Conservation (phyloP, 2,888 invertebrate species). For the Rotaria sp. region DNA sequence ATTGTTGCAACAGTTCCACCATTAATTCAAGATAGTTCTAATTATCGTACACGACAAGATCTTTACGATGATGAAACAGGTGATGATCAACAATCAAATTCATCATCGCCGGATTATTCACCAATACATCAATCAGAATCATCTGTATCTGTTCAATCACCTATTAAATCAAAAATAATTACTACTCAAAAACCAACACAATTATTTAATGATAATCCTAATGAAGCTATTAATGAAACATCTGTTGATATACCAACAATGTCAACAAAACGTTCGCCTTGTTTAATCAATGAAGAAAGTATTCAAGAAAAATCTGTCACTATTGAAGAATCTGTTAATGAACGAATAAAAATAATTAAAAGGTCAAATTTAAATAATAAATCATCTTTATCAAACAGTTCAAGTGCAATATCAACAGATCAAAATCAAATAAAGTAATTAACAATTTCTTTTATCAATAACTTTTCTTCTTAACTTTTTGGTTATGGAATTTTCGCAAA, state of each 20-base stretch:
- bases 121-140: background rate
- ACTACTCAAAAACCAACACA: background rate
- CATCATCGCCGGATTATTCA: background rate
- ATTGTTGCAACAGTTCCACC: background rate
- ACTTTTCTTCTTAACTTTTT: too few species aligned
- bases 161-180: background rate
- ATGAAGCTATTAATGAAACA: background rate
- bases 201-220: background rate
- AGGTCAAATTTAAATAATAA: background rate
- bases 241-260: background rate
- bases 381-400: background rate
- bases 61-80: background rate
- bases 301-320: background rate
- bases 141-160: background rate
- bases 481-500: too few species aligned
- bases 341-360: background rate
- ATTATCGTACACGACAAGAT: background rate
- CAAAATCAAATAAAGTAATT: background rate
- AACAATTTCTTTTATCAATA: background rate
- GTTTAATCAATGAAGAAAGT: background rate
- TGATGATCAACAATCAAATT: conserved; percentile 18
- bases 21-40: conserved; percentile 15
- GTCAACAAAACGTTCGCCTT: background rate
- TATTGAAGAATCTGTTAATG: background rate
- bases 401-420: background rate